Evolutionary conservation across 2,888 invertebrate species (phyloP).

Genomic region (Caenorhabditis imperialis): DNA sequence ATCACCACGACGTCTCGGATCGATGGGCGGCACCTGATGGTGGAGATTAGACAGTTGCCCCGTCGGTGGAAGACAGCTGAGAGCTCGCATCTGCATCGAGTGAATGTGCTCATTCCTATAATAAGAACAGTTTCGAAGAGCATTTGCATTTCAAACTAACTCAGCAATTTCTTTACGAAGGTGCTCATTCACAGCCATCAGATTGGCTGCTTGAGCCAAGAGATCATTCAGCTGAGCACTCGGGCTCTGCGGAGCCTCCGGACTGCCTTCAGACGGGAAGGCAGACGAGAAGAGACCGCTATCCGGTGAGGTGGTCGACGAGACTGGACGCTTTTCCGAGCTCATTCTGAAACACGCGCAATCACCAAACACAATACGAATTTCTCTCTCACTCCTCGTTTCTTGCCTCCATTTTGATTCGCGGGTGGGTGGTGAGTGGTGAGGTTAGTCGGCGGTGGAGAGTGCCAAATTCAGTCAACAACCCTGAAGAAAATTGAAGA

Average conservation of each 20-base stretch:
- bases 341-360: neutral
- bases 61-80: conserved; percentile 5
- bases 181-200: conserved; percentile 63
- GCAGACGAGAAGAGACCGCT: conserved; percentile 24
- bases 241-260: neutral
- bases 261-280: neutral
- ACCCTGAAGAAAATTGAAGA: neutral
- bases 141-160: conserved; percentile 8
- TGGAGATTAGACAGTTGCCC: neutral
- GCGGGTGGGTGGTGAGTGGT: neutral
- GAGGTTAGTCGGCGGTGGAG: conserved; percentile 18
- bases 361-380: neutral
- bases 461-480: conserved; percentile 7
- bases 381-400: neutral
- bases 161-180: conserved; percentile 62
- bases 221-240: conserved; percentile 19
- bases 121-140: neutral
- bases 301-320: conserved; percentile 48
- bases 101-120: conserved; percentile 48
- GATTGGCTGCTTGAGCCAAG: conserved; percentile 54
- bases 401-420: conserved; percentile 1
- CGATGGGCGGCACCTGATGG: neutral
- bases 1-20: conserved; percentile 37
- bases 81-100: conserved; percentile 34
- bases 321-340: conserved; percentile 40